Conservation (phyloP, 2,888 invertebrate species). For the Catonia carolina region DNA sequence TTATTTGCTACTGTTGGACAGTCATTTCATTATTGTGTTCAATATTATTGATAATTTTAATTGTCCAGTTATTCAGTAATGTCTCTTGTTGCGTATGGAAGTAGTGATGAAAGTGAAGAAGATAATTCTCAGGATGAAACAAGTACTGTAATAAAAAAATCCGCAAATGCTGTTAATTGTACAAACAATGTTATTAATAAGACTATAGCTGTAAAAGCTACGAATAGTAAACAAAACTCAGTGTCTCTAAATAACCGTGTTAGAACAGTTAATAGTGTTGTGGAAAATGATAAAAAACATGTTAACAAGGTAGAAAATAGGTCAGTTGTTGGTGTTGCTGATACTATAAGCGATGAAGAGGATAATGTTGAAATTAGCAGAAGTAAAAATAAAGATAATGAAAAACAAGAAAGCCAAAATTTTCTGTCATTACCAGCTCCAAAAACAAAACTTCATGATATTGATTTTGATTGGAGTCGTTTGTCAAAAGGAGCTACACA, state of each 20-base stretch:
- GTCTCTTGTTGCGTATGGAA: slow-evolving; percentile 46
- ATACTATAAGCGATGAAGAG: slow-evolving; percentile 18
- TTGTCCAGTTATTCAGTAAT: not conserved
- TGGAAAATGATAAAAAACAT: no score
- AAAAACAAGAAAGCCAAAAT: slow-evolving; percentile 10
- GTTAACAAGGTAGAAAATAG: no score
- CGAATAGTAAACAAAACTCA: slow-evolving; percentile 33
- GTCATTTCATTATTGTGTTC: no score
- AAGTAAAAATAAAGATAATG: no score
- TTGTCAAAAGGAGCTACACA: slow-evolving; percentile 34
- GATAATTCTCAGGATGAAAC: slow-evolving; percentile 24
- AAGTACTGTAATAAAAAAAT: slow-evolving; percentile 40
- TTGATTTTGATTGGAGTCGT: slow-evolving; percentile 28
- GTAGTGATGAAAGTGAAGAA: slow-evolving; percentile 44
- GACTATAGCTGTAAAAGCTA: not conserved
- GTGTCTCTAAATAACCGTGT: not conserved
- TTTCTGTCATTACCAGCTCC: slow-evolving; percentile 38
- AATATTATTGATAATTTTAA: no score
- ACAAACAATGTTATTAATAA: not conserved
- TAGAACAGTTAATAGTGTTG: not conserved
- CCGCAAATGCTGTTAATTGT: not conserved
- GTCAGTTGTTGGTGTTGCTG: not conserved
- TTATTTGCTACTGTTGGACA: no score
- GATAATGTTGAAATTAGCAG: not conserved
- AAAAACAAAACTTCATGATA: slow-evolving; percentile 27